These are phyloP conservation scores for Eubasilissa splendida DNA, from an alignment of 2,888 invertebrate genomes.

Conservation along the genomic window DNA sequence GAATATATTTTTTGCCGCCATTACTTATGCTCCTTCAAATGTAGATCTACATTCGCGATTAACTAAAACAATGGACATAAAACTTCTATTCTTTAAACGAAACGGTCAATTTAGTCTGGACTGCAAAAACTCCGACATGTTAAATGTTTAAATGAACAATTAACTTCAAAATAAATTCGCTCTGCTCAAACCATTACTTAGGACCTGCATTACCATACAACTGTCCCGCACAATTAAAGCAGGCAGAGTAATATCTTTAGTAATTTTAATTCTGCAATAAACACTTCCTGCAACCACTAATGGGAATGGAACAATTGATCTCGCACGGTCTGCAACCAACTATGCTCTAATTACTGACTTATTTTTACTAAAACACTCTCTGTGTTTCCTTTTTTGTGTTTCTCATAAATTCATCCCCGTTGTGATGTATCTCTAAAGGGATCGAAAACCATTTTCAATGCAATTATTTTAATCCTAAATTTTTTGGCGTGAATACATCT, in stretches of 20 bases:
- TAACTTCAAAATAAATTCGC: conserved; percentile 21
- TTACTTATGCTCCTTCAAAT: background rate
- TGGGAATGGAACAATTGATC: conserved; percentile 31
- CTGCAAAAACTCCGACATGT: conserved; percentile 19
- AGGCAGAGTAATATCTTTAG: background rate
- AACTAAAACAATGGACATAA: conserved; percentile 14
- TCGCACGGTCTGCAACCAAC: background rate
- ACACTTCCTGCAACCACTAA: conserved; percentile 28
- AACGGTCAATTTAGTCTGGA: conserved; percentile 16
- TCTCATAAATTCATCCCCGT: no score
- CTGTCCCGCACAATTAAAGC: conserved; percentile 27
- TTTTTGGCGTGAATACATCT: no score
- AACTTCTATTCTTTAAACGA: background rate
- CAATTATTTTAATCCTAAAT: no score
- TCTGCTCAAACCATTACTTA: background rate
- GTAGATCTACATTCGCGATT: background rate
- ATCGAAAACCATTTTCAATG: no score
- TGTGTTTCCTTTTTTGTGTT: background rate
- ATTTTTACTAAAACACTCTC: background rate
- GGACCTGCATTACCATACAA: conserved; percentile 23
- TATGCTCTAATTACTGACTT: background rate
- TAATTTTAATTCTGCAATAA: conserved; percentile 22
- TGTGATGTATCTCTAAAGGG: no score
- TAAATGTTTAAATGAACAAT: conserved; percentile 35
- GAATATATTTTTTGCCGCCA: background rate